Conservation (phyloP, 2,797 vertebrate species). For the Etheostoma nigrum region DNA sequence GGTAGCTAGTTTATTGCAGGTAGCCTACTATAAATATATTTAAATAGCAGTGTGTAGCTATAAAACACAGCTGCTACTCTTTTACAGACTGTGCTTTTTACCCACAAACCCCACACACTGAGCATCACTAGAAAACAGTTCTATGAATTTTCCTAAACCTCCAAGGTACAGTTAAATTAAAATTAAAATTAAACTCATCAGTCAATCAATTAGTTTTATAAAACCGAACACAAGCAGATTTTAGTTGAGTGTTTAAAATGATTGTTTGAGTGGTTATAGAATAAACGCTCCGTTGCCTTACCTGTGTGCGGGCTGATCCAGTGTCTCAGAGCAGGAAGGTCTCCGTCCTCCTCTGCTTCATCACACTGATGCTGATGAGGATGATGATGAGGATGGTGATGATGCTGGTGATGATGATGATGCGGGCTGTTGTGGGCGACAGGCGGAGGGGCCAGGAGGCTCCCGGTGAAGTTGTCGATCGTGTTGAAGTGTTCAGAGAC, state of each 20-base stretch:
- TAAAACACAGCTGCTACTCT: conserved; percentile 31
- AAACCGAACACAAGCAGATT: background rate
- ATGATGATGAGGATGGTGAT: conserved; percentile 31
- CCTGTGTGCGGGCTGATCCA: conserved; percentile 71
- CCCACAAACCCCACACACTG: conserved; percentile 45
- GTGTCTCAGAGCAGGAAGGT: conserved; percentile 70
- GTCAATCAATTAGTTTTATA: conserved; percentile 4
- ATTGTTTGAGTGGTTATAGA: conserved; percentile 5
- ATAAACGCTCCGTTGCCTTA: conserved; percentile 45
- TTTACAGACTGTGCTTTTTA: conserved; percentile 25
- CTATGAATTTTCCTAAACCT: background rate
- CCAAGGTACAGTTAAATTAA: background rate
- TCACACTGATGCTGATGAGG: conserved; percentile 69
- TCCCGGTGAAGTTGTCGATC: conserved; percentile 68
- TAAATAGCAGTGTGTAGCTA: conserved; percentile 25
- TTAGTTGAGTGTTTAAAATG: background rate
- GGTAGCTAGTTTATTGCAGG: conserved; percentile 49
- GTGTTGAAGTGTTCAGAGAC: conserved; percentile 52
- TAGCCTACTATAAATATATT: conserved; percentile 45
- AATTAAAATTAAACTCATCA: conserved; percentile 17
- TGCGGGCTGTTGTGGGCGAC: conserved; percentile 67
- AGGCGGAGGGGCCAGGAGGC: conserved; percentile 52
- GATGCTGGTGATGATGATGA: conserved; percentile 55
- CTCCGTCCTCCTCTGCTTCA: conserved; percentile 72
- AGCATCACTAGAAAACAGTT: conserved; percentile 20